Evolutionary conservation across 2,888 invertebrate species (phyloP), one percentile per base, ranked within the genome.

Genomic region (Leistus spinibarbis): DNA sequence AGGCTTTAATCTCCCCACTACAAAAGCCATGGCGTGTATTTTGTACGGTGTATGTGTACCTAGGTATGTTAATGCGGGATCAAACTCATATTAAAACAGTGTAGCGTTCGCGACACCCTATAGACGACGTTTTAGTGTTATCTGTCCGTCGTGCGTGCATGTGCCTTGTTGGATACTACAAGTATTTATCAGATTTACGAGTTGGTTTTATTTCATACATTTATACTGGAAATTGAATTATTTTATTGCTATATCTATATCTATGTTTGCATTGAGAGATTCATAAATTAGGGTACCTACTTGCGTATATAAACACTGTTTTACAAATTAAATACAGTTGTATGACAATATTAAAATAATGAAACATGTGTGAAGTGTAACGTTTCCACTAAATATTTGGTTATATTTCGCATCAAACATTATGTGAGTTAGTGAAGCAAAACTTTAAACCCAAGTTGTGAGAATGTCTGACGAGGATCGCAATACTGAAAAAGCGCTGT

Each of bases 401-500:
- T n/a, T n/a, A n/a, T n/a, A n/a, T n/a, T n/a, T n/a, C n/a, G n/a
- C n/a, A n/a, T n/a, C n/a, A 40, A 40, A 1, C 10, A 40, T 40
- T 40, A 40, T 40, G 40, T 40, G 40, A 40, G 3, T 7, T 24
- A 24, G n/a, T n/a, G n/a, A 24, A 24, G 7, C 3, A 40, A 40
- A 40, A 7, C 7, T 7, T 40, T 40, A 40, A 40, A 40, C n/a
- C n/a, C n/a, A 40, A 40, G 3, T 40, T 54, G 54, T 16, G 40
- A 70, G 63, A 63, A 70, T 70, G 83, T 82, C 85, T 76, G 78
- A 86, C 83, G 85, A 88, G 83, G 83, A 88, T 84, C 82, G 87
- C 85, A 80, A 87, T 82, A 88, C 88, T 7, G 88, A 89, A 79
- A 88, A 87, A 85, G 91, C 91, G 5, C 85, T 90, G 65, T 81